Conservation (phyloP, 2,797 vertebrate species). For the Dendrocincla tyrannina region DNA sequence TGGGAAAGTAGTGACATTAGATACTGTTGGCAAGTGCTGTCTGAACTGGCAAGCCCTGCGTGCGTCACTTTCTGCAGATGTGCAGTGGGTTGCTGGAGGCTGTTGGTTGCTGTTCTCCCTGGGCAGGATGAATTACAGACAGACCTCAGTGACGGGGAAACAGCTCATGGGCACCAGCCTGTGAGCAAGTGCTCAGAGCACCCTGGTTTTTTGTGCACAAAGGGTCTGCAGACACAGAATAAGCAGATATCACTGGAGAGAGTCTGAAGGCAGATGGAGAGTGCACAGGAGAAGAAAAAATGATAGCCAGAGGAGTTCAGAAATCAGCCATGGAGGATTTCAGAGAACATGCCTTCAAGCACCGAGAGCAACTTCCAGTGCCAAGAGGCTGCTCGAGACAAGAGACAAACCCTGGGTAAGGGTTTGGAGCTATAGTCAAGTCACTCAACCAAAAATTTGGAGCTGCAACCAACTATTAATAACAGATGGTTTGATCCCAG, state of each 20-base stretch:
- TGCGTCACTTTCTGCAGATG: background rate
- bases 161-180: background rate
- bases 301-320: background rate
- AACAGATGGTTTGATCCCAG: background rate
- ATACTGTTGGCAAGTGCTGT: background rate
- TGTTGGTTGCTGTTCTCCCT: accelerated
- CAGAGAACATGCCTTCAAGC: background rate
- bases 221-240: background rate
- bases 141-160: accelerated
- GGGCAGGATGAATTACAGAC: background rate
- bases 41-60: background rate
- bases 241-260: background rate
- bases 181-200: background rate
- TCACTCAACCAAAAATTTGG: background rate
- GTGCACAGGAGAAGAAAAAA: background rate
- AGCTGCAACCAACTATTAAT: background rate
- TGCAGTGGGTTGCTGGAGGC: background rate
- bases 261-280: background rate
- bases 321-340: background rate
- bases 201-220: accelerated
- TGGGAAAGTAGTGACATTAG: background rate
- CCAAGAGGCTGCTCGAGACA: background rate
- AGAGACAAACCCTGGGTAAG: background rate
- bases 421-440: background rate
- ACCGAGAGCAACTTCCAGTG: background rate